These are phyloP conservation scores for Mus musculus DNA, from an alignment of 2,113 vertebrate genomes.

Conservation along the genomic window DNA sequence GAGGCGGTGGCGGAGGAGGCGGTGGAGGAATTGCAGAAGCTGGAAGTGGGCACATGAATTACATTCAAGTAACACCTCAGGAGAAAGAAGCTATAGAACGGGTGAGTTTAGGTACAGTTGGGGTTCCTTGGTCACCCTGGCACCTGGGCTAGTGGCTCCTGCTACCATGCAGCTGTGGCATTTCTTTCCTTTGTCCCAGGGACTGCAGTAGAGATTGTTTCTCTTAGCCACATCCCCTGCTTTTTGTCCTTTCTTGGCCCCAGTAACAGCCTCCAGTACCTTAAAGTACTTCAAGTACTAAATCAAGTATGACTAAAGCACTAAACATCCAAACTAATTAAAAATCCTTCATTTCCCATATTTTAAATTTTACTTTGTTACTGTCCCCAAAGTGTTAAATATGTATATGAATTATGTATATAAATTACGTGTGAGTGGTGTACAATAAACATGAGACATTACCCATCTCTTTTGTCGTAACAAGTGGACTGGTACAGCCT, in stretches of 20 bases:
- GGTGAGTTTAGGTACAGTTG: slow-evolving; percentile 85
- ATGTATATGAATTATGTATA: background rate
- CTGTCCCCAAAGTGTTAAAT: background rate
- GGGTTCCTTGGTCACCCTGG: background rate
- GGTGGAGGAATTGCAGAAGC: slow-evolving; percentile 86
- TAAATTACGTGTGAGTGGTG: background rate
- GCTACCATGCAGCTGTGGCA: background rate
- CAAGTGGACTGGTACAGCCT: background rate
- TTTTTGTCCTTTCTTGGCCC: background rate
- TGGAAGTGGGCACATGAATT: slow-evolving; percentile 94
- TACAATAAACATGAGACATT: background rate
- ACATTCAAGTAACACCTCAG: slow-evolving; percentile 98
- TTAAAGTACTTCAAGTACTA: too few species aligned
- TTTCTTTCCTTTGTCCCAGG: background rate
- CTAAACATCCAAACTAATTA: background rate
- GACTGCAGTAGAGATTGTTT: background rate
- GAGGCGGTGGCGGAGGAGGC: slow-evolving; percentile 83
- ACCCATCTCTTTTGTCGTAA: background rate
- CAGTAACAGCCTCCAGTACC: background rate
- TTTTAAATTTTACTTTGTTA: slow-evolving; percentile 27
- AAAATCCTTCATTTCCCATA: background rate
- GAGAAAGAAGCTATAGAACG: slow-evolving; percentile 99
- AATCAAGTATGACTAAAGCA: background rate
- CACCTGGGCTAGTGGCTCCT: background rate
- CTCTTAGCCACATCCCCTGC: background rate